These are phyloP conservation scores for Tipula lateralis DNA, from an alignment of 2,888 invertebrate species.

Conservation along the genomic window DNA sequence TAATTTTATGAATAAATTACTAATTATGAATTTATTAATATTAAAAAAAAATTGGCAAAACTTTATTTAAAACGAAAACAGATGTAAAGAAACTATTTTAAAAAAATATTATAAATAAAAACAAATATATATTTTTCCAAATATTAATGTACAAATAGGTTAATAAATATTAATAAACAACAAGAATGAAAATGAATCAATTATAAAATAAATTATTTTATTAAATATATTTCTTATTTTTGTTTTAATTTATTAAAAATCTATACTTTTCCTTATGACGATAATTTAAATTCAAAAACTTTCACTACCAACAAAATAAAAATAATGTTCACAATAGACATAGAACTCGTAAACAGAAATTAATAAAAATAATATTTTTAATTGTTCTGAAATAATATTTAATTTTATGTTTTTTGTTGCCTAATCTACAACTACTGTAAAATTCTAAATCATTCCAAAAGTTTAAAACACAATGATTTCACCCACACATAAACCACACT, in stretches of 20 bases:
- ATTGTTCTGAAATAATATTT: neutral
- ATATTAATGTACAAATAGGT: constrained; percentile 36
- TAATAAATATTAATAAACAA: constrained; percentile 31
- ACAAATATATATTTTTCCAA: constrained; percentile 33
- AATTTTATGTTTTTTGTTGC: neutral
- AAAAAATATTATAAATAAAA: neutral
- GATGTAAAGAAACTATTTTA: neutral
- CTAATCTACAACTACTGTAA: neutral
- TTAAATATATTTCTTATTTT: neutral
- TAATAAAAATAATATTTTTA: neutral
- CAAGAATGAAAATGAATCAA: constrained; percentile 24
- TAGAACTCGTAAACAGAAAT: neutral
- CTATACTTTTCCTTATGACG: neutral
- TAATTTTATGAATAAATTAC: neutral
- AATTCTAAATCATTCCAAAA: neutral
- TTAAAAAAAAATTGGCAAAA: neutral
- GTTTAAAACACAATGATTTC: neutral
- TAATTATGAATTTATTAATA: neutral
- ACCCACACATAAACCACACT: neutral
- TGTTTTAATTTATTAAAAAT: neutral
- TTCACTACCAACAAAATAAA: neutral
- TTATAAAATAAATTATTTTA: constrained; percentile 14
- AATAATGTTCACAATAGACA: neutral
- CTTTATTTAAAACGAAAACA: neutral
- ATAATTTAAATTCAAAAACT: neutral